Percentiles rank a stretch among this genome's conserved stretches.
Evolutionary conservation across 2,797 vertebrate species (phyloP).

Genomic region (Manis crassicaudata): DNA sequence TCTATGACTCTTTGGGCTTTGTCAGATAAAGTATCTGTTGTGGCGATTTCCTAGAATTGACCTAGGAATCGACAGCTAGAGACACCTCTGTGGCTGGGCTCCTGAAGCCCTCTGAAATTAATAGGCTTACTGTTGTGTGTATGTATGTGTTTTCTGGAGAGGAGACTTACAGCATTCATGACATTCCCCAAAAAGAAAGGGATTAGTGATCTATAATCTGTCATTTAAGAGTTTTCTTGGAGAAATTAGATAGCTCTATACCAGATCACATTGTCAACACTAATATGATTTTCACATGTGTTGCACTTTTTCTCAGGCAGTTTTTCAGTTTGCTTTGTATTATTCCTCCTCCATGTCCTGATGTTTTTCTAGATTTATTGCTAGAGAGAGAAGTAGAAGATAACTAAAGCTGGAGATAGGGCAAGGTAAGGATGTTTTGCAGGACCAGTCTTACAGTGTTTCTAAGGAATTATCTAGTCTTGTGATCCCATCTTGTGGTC

Average conservation of each 20-base stretch:
- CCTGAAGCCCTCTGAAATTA: conserved; percentile 26
- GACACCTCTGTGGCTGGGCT: background rate
- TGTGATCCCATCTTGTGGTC: background rate
- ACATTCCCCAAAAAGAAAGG: background rate
- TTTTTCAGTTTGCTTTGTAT: conserved; percentile 33
- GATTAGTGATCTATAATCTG: background rate
- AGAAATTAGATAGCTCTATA: background rate
- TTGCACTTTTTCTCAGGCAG: conserved; percentile 5
- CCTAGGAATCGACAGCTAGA: background rate
- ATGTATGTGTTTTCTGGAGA: conserved; percentile 26
- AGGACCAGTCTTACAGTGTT: background rate
- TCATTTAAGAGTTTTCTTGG: conserved; percentile 10
- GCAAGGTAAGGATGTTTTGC: background rate
- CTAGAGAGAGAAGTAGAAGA: background rate
- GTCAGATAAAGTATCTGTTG: background rate
- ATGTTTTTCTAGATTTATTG: background rate
- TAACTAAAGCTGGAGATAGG: background rate
- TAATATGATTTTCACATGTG: background rate
- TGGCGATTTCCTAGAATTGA: background rate
- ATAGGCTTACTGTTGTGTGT: background rate
- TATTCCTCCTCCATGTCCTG: background rate
- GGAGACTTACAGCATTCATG: background rate
- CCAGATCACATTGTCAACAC: background rate
- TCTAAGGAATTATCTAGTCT: background rate
- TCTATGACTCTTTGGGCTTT: background rate